A percentile compares a stretch with the other conserved stretches of the same genome.
Evolutionary conservation across 2,113 vertebrate species (phyloP).

Genomic region (Gymnocephalus cernua): DNA sequence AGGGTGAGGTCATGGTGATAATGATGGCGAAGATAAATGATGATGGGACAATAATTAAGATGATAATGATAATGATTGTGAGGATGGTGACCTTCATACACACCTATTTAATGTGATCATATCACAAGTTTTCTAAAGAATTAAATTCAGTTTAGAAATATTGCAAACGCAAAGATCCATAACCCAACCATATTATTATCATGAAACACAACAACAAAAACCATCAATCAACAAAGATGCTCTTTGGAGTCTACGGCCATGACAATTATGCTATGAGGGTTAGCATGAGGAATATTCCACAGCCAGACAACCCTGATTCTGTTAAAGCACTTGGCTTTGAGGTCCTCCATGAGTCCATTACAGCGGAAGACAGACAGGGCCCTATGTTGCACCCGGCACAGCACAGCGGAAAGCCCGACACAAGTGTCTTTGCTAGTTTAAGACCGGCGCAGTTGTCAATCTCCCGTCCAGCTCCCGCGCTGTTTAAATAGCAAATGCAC

Average conservation of each 20-base stretch:
- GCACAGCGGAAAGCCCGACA: no score
- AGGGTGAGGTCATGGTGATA: slow-evolving; percentile 29
- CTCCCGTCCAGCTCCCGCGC: no score
- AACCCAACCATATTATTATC: no score
- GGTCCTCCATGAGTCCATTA: background rate
- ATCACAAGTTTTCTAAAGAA: background rate
- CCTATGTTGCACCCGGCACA: no score
- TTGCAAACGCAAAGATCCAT: background rate
- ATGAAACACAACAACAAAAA: no score
- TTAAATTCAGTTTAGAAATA: background rate
- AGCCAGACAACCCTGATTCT: background rate
- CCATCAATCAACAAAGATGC: background rate
- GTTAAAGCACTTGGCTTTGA: background rate
- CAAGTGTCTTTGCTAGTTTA: no score
- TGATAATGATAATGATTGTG: slow-evolving; percentile 35
- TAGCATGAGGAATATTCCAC: background rate
- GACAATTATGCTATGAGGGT: no score
- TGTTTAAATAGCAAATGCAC: no score
- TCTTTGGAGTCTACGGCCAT: background rate
- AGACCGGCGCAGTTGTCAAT: no score
- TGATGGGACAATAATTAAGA: slow-evolving; percentile 60
- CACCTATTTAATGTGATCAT: slow-evolving; percentile 36
- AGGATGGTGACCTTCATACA: slow-evolving; percentile 40
- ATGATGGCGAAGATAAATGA: slow-evolving; percentile 47
- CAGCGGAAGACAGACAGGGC: background rate